Evolutionary conservation across 1,140 invertebrate genomes (phyloP), one percentile per base, ranked within the genome.

Genomic region (Pachyrhynchus sulphureomaculatus): DNA sequence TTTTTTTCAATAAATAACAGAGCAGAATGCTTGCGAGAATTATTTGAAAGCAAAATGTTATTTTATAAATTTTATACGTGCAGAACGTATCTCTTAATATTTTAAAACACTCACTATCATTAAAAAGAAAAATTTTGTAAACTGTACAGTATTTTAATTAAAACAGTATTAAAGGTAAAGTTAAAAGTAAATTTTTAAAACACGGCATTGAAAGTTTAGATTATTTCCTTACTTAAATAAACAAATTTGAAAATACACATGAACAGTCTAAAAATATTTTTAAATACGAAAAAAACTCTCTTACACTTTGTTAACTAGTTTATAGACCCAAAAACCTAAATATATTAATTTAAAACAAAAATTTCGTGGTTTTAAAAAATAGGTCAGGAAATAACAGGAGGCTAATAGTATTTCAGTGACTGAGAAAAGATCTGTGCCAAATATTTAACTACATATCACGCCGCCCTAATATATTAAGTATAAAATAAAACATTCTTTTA

Each of bases 301-400:
- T n/a, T n/a, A n/a, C n/a, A n/a, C n/a, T n/a, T n/a, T 29, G 26
- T 29, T n/a, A n/a, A 29, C 10, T 12, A n/a, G 18, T 42, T 13
- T 13, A 42, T n/a, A 37, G 26, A 24, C 51, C 32, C 29, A 53
- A n/a, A 54, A 54, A 54, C 51, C 51, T 54, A 54, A 6, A 41
- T 54, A 21, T 33, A 15, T 8, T 21, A 20, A 9, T 34, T 26
- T 24, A 26, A n/a, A n/a, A 17, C 5, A n/a, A 48, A 48, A 45
- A 45, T 13, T 18, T 23, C 15, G 20, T 21, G 10, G 4, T 33
- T 17, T 23, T 48, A 37, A n/a, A 48, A 58, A 47, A 55, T 58
- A 48, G 55, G 55, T 47, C 55, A 47, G 45, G 45, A 49, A 48
- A 58, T 58, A 58, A 54, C 34, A 20, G 23, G 41, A 10, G 42